Conservation (phyloP, 2,113 vertebrate genomes). For the Procapra przewalskii region DNA sequence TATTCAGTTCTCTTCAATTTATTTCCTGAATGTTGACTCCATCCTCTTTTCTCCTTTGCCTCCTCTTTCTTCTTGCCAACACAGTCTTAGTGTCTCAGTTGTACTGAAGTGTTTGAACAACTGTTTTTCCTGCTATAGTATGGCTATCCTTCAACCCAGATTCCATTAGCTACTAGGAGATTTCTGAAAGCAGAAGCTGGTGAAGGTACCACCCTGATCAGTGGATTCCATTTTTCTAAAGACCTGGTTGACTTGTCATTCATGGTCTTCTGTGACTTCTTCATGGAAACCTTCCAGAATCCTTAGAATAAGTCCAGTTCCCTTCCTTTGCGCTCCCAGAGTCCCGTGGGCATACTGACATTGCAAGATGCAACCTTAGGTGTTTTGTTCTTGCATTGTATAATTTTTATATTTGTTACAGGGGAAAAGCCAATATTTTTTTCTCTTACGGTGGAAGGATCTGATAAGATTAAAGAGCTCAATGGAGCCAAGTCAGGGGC, state of each 20-base stretch:
- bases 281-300: background rate
- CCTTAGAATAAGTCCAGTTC: background rate
- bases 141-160: background rate
- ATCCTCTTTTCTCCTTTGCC: background rate
- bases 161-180: background rate
- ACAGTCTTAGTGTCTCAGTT: background rate
- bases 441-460: background rate
- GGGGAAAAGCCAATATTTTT: background rate
- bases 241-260: background rate
- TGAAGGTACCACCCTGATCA: background rate
- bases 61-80: background rate
- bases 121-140: background rate
- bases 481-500: rapidly evolving
- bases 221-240: background rate
- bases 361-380: background rate
- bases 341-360: background rate
- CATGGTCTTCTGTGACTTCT: background rate
- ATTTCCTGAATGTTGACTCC: background rate
- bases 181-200: background rate
- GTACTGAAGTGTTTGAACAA: background rate
- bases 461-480: background rate
- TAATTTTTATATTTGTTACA: background rate
- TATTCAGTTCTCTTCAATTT: background rate
- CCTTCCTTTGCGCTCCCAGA: background rate
- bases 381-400: background rate